phyloP scores from a whole-genome alignment of 2,113 vertebrate species.

The Aythya baeri region DNA sequence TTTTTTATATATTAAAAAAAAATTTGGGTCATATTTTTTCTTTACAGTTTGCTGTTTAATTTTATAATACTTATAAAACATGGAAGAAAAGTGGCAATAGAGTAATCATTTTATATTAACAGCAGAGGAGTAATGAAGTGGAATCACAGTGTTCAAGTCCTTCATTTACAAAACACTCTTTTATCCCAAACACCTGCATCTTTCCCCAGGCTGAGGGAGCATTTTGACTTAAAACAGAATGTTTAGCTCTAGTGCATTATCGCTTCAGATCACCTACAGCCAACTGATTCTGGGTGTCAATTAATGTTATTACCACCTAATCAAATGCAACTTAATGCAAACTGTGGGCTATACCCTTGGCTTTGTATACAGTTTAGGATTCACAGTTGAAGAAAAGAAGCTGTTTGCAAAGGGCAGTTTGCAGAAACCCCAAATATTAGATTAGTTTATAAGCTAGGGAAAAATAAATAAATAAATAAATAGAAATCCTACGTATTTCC shows the following conservation, averaged over 20 bases:
- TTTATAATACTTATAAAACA: constrained; percentile 29
- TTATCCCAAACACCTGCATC: constrained; percentile 61
- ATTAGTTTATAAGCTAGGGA: neutral
- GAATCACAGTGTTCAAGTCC: constrained; percentile 43
- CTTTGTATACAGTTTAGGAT: constrained; percentile 4
- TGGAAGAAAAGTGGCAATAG: constrained; percentile 4
- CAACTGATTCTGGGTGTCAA: constrained; percentile 56
- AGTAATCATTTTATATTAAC: constrained; percentile 38
- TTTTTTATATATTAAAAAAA: neutral
- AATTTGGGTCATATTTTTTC: neutral
- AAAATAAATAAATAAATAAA: neutral
- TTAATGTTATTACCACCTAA: constrained; percentile 69
- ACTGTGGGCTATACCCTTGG: constrained; percentile 11
- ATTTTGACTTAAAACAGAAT: constrained; percentile 39
- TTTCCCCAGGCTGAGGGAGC: constrained; percentile 40
- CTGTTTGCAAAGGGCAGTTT: neutral
- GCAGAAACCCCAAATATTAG: neutral
- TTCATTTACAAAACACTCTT: constrained; percentile 57
- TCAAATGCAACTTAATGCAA: constrained; percentile 50
- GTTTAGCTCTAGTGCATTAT: constrained; percentile 47
- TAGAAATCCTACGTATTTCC: neutral
- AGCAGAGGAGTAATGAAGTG: constrained; percentile 42
- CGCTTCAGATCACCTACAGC: constrained; percentile 51
- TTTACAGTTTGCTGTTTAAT: neutral
- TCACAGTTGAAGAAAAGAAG: neutral